phyloP scores from a whole-genome alignment of 2,888 invertebrate genomes.

The Nasonia oneida region DNA sequence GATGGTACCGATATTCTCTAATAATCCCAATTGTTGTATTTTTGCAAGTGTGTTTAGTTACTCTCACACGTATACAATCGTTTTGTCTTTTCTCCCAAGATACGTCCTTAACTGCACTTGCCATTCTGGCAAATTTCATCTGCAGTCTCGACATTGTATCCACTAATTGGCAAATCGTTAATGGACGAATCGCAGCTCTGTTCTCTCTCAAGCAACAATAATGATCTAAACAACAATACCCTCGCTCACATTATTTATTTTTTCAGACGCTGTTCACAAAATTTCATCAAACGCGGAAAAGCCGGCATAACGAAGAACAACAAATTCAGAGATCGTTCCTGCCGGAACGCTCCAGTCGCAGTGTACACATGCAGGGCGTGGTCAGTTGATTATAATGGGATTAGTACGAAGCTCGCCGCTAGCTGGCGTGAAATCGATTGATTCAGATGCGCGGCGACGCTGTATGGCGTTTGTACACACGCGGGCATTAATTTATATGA shows the following conservation, averaged over 20 bases:
- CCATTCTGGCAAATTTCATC: too few species aligned
- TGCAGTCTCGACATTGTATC: too few species aligned
- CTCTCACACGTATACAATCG: too few species aligned
- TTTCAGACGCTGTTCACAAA: too few species aligned
- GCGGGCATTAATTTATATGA: constrained; percentile 48
- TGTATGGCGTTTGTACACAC: constrained; percentile 5
- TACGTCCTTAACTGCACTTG: too few species aligned
- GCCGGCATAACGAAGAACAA: not conserved
- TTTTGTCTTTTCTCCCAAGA: too few species aligned
- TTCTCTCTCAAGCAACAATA: too few species aligned
- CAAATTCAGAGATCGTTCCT: not conserved
- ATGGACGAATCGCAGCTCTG: too few species aligned
- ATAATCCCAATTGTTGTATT: not conserved
- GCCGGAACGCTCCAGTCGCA: not conserved
- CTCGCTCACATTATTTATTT: too few species aligned
- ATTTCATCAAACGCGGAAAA: not conserved
- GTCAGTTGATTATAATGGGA: constrained; percentile 60
- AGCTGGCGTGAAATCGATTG: constrained; percentile 63
- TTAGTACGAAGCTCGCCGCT: constrained; percentile 57
- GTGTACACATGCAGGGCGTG: constrained; percentile 53
- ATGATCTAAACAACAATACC: too few species aligned
- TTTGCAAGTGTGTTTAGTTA: too few species aligned
- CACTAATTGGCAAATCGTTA: too few species aligned
- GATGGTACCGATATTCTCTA: not conserved
- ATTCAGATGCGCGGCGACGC: constrained; percentile 24